Base-by-base conservation (phyloP, 2,113 vertebrate species). In the Limanda limanda region DNA sequence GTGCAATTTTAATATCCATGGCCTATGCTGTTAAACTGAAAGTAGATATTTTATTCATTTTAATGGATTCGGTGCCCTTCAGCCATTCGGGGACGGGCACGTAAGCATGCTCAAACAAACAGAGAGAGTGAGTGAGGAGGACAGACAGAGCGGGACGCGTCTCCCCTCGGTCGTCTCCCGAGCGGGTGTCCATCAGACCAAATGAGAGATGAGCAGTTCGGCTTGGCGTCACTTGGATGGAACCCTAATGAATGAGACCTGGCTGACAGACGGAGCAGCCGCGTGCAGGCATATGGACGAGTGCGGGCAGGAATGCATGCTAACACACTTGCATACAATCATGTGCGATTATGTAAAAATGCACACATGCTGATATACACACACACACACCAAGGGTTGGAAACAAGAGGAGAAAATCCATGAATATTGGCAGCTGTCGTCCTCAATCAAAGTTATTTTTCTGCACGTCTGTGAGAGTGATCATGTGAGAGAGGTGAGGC, bases 151-250 rank as follows among this genome's bases (percentile, higher is more conserved):
- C 14, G 64, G 80, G 70, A 82, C 64, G 68, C 65, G 81, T 82
- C 84, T 89, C 72, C 74, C 68, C 71, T 62, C 72, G 23, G 59
- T 74, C 68, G 58, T 71, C 13, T 79, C 80, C 83, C 31, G 52
- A 81, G 90, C 58, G 83, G 76, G 54, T 79, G 83, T 88, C 87
- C 89, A 90, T 92, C 90, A 91, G 82, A 76, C 77, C 85, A 86
- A 90, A 91, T 92, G 86, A 91, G 83, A 87, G 79, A 90, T 87
- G 90, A 92, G 85, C 76, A 79, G 71, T 86, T 85, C 71, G 74
- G 76, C 80, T 83, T 60, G 40, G 61, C 81, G 70, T 45, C 79
- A 87, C 91, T 86, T 88, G 86, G 88, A 87, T 79, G 55, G 37
- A 56, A 77, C 87, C 83, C 81, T 87, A 87, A 91, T 84, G 84